These are phyloP conservation scores for Smutsia temminckii DNA, from an alignment of 2,797 vertebrate genomes.

Conservation along the genomic window DNA sequence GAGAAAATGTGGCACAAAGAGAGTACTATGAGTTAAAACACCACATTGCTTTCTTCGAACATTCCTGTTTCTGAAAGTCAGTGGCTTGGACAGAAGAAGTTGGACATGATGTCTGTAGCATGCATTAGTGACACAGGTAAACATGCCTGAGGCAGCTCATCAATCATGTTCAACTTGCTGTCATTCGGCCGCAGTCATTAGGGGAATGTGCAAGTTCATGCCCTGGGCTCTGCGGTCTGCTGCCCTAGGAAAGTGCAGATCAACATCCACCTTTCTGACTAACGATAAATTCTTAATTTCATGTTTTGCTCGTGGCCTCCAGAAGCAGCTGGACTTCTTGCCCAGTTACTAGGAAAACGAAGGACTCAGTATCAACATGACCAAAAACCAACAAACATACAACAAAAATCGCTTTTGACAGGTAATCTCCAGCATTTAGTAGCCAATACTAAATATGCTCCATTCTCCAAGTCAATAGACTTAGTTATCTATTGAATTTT, in stretches of 20 bases:
- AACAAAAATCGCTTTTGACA: background rate
- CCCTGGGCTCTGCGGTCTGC: background rate
- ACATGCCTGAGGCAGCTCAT: background rate
- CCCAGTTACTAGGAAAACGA: background rate
- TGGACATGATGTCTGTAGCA: background rate
- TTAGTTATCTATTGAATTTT: background rate
- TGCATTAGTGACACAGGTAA: background rate
- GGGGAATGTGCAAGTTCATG: background rate
- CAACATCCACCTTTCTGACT: background rate
- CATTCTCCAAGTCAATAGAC: background rate
- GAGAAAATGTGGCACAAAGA: background rate
- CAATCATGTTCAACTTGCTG: background rate
- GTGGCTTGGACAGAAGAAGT: background rate
- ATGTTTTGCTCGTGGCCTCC: background rate
- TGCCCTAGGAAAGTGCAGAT: background rate
- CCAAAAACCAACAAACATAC: background rate
- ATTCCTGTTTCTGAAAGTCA: background rate
- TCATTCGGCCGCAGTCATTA: background rate
- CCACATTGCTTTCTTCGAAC: accelerated
- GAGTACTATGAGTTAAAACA: background rate
- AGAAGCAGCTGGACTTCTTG: background rate
- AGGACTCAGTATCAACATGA: background rate
- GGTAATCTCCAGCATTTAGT: background rate
- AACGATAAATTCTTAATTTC: background rate
- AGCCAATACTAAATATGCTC: background rate